Conservation (phyloP, 2,888 invertebrate genomes). For the Buathra laborator region DNA sequence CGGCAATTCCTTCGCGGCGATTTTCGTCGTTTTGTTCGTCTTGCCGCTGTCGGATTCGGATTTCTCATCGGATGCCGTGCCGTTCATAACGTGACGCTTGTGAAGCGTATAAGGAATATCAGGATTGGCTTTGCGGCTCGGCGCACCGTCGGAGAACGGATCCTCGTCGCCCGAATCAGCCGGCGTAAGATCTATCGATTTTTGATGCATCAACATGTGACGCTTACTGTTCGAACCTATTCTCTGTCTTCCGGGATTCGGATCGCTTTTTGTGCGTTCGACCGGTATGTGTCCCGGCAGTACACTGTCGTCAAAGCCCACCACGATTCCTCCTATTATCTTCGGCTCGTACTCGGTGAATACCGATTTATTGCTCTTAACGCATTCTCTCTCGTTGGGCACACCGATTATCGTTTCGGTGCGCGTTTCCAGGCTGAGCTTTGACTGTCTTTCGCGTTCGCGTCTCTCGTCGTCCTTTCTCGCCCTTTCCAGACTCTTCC, state of each 20-base stretch:
- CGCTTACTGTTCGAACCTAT: conserved; percentile 91
- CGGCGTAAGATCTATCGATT: conserved; percentile 93
- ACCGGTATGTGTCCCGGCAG: conserved; percentile 88
- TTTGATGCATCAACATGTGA: conserved; percentile 93
- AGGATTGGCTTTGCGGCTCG: conserved; percentile 84
- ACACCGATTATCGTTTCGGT: conserved; percentile 78
- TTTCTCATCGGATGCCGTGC: conserved; percentile 88
- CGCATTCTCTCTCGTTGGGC: conserved; percentile 78
- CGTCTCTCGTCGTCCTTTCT: conserved; percentile 81
- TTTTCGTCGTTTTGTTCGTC: conserved; percentile 69
- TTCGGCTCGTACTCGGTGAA: conserved; percentile 90
- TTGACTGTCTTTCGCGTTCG: conserved; percentile 79
- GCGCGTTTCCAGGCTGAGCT: conserved; percentile 78
- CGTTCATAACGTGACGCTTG: conserved; percentile 94
- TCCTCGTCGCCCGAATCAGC: conserved; percentile 95
- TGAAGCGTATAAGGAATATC: conserved; percentile 95
- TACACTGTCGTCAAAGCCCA: conserved; percentile 80
- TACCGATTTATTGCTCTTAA: conserved; percentile 83
- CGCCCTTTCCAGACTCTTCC: conserved; percentile 82
- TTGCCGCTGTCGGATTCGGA: conserved; percentile 82
- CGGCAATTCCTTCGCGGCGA: conserved; percentile 76
- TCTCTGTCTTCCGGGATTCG: conserved; percentile 91
- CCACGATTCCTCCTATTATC: conserved; percentile 83
- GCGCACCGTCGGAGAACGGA: conserved; percentile 88
- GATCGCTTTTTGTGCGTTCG: conserved; percentile 95